Percentiles rank a stretch among this genome's conserved stretches.
Conservation (phyloP, 2,888 invertebrate species). For the Germaria angustata region DNA sequence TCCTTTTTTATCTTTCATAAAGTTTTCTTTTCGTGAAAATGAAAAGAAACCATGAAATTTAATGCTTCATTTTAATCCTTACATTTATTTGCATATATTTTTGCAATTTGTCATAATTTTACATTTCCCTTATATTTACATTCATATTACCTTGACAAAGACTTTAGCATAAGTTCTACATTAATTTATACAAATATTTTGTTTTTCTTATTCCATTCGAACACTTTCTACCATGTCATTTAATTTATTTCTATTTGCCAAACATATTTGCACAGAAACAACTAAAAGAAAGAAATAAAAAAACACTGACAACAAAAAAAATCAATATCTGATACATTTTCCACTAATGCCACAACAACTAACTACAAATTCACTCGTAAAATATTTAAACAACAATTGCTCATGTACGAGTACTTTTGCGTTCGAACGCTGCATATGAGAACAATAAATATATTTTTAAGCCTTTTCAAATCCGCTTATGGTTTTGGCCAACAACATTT, state of each 20-base stretch:
- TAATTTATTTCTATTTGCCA: slow-evolving; percentile 39
- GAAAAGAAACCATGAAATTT: too few species aligned
- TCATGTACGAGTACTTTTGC: slow-evolving; percentile 25
- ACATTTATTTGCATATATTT: not conserved
- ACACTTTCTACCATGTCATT: slow-evolving; percentile 23
- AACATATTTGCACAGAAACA: not conserved
- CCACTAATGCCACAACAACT: slow-evolving; percentile 35
- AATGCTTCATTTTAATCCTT: not conserved
- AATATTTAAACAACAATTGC: slow-evolving; percentile 47
- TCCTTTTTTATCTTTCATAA: too few species aligned
- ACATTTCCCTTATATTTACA: not conserved
- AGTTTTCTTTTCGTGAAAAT: too few species aligned
- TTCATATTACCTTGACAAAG: slow-evolving; percentile 43
- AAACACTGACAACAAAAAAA: not conserved
- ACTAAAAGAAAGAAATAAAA: not conserved
- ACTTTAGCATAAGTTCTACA: slow-evolving; percentile 21
- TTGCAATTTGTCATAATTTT: not conserved
- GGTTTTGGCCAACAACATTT: slow-evolving; percentile 51
- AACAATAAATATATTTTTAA: slow-evolving; percentile 49
- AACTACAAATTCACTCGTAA: slow-evolving; percentile 34
- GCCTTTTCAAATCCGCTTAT: slow-evolving; percentile 60
- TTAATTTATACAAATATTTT: not conserved
- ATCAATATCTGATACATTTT: slow-evolving; percentile 53
- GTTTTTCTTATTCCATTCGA: slow-evolving; percentile 32
- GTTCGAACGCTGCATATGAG: slow-evolving; percentile 1